Conservation (phyloP, 2,888 invertebrate genomes). For the Thera obeliscata region DNA sequence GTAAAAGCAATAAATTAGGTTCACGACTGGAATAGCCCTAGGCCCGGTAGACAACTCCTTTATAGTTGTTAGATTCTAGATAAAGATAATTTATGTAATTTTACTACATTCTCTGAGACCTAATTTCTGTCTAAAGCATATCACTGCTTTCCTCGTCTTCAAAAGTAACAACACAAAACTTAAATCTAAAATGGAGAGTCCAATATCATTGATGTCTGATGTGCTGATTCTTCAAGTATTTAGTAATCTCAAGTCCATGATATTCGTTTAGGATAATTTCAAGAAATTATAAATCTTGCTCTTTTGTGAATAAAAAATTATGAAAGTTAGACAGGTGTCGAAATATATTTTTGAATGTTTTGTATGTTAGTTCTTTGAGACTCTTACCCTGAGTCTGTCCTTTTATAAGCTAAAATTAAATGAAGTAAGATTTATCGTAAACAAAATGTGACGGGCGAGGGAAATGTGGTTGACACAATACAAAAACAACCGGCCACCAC, state of each 20-base stretch:
- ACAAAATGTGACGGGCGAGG: constrained; percentile 18
- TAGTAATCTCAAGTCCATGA: too few relatives aligned
- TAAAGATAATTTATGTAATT: too few relatives aligned
- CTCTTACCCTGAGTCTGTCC: not conserved
- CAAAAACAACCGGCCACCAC: constrained; percentile 28
- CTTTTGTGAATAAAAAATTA: not conserved
- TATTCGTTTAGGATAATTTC: not conserved
- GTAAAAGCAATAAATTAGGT: too few relatives aligned
- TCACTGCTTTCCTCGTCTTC: not conserved
- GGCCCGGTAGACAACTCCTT: too few relatives aligned
- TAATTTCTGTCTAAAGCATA: too few relatives aligned
- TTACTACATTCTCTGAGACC: too few relatives aligned
- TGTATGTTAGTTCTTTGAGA: not conserved
- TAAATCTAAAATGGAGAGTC: too few relatives aligned
- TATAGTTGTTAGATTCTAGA: too few relatives aligned
- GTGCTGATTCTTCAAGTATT: too few relatives aligned
- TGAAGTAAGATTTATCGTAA: constrained; percentile 16
- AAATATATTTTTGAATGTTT: not conserved
- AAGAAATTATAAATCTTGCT: not conserved
- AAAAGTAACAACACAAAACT: not conserved
- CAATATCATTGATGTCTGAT: too few relatives aligned
- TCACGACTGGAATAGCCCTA: too few relatives aligned
- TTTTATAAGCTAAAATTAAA: constrained; percentile 14
- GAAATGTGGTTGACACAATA: constrained; percentile 30
- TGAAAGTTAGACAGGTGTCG: not conserved